Evolutionary conservation across 2,888 invertebrate genomes (phyloP).

Genomic region (Xestia sexstrigata): DNA sequence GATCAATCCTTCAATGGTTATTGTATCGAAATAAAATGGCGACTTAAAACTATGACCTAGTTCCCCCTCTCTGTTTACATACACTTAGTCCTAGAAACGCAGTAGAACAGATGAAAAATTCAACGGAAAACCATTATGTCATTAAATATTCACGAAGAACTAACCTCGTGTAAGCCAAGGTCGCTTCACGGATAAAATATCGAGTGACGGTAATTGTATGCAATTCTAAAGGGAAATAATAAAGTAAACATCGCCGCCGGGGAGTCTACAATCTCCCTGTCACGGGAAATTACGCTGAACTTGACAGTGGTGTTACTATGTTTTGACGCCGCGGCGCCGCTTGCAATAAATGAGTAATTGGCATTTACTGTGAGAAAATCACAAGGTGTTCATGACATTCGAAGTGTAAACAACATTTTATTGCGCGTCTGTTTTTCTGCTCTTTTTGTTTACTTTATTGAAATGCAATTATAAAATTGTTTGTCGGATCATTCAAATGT

Average conservation of each 20-base stretch:
- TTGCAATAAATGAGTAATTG: background rate
- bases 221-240: background rate
- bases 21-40: background rate
- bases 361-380: background rate
- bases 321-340: background rate
- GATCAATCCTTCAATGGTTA: background rate
- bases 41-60: background rate
- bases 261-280: background rate
- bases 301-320: background rate
- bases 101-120: background rate
- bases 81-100: background rate
- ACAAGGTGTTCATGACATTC: background rate
- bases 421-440: background rate
- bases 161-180: background rate
- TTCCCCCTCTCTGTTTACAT: background rate
- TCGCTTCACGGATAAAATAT: background rate
- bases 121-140: background rate
- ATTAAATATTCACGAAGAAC: slow-evolving; percentile 14
- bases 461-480: background rate
- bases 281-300: background rate
- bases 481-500: background rate
- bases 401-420: background rate
- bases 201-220: background rate
- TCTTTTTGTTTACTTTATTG: background rate
- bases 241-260: background rate